Evolutionary conservation across 2,797 vertebrate genomes (phyloP).

Genomic region (Odontamblyopus lacepedii): DNA sequence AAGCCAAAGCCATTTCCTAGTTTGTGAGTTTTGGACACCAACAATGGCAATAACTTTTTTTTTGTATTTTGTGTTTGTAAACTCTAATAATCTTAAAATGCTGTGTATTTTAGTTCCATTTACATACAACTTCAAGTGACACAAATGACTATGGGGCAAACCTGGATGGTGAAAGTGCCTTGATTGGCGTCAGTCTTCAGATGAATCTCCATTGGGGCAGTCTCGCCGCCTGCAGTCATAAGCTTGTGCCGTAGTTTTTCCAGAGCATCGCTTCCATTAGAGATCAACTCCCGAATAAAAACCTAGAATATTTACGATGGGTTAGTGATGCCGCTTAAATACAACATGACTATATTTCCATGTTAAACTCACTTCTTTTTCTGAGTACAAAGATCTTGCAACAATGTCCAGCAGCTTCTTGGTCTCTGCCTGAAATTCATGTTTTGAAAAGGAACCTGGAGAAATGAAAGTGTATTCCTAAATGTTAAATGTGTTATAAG

Average conservation of each 20-base stretch:
- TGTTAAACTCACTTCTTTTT: slow-evolving; percentile 87
- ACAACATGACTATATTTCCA: not conserved
- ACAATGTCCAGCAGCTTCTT: slow-evolving; percentile 97
- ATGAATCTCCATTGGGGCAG: slow-evolving; percentile 92
- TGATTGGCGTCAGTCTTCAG: slow-evolving; percentile 85
- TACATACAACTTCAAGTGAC: not conserved
- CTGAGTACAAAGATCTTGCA: slow-evolving; percentile 93
- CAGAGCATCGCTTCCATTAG: slow-evolving; percentile 92
- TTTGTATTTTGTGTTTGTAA: not conserved
- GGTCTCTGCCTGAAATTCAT: slow-evolving; percentile 96
- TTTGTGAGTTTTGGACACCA: too few species aligned
- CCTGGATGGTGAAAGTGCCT: slow-evolving; percentile 94
- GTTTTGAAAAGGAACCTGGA: slow-evolving; percentile 85
- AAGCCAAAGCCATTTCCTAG: too few species aligned
- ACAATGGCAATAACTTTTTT: not conserved
- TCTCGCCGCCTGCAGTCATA: slow-evolving; percentile 77
- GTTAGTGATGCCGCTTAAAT: not conserved
- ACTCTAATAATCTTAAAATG: not conserved
- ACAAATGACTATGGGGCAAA: slow-evolving; percentile 43
- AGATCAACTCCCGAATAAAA: slow-evolving; percentile 96
- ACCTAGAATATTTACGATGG: slow-evolving; percentile 74
- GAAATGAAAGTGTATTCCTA: slow-evolving; percentile 17
- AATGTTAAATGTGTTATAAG: not conserved
- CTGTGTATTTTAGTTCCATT: not conserved
- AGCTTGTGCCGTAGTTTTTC: slow-evolving; percentile 91